Base-by-base conservation (phyloP, 2,888 invertebrate genomes). In the Tachina grossa region DNA sequence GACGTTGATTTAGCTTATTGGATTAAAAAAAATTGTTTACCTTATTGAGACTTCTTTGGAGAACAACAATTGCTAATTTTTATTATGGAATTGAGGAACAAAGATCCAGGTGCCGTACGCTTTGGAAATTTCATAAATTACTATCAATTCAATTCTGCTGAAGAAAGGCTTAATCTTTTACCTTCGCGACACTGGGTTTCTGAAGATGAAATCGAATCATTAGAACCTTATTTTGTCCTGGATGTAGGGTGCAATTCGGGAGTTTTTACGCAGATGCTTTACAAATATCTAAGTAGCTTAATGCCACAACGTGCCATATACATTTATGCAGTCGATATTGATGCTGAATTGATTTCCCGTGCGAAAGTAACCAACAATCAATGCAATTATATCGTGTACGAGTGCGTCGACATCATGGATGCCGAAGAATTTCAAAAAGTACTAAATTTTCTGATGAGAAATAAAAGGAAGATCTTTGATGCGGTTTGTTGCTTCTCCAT, bases 101-200 rank as follows among this genome's bases (percentile, higher is more conserved):
- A 93, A 78, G 95, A 96, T 92, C 97, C 97, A 16, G 97, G 97
- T 31, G 96, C 97, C 49, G 96, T 96, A 1, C 94, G 94, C 90
- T 94, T 94, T 93, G 97, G 97, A 74, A 97, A 97, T 93, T 97
- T 97, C 89, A 97, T 96, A 83, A 97, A 97, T 93, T 97, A 97
- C 91, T 97, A 97, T 91, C 93, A 95, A 87, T 97, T 97, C 90
- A 96, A 97, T 92, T 94, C 96, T 75, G 94, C 95, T 39, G 93
- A 94, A 81, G 95, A 95, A 88, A 94, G 97, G 89, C 93, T 96
- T 63, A 93, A 94, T 69, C 93, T 96, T 88, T 93, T 97, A 87
- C 94, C 95, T 43, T 9, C n/a, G 1, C 89, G 90, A 83, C 91
- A 95, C 3, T 91, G 91, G 91, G 83, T 94, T 93, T 93, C 83